Evolutionary conservation across 1,140 invertebrate genomes (phyloP).

Genomic region (Nebria ingens): DNA sequence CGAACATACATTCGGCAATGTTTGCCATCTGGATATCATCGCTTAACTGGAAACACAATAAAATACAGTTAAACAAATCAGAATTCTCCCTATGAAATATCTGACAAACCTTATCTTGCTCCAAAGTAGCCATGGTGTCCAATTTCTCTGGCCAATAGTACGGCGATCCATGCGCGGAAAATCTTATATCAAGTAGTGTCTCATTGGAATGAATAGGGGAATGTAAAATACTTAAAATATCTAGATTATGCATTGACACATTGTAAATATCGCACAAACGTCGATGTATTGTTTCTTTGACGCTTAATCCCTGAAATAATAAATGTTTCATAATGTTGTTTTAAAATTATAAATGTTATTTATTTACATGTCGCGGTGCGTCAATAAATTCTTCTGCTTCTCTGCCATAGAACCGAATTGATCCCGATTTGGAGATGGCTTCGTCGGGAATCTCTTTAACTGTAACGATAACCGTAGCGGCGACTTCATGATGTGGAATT

Average conservation of each 20-base stretch:
- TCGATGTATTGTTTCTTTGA: conserved; percentile 58
- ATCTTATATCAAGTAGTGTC: conserved; percentile 67
- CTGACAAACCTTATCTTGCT: conserved; percentile 50
- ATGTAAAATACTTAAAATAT: conserved; percentile 80
- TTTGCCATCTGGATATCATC: conserved; percentile 65
- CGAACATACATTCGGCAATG: conserved; percentile 77
- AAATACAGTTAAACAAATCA: too few species aligned
- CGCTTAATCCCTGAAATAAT: conserved; percentile 47
- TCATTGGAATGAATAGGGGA: conserved; percentile 47
- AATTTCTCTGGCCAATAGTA: conserved; percentile 79
- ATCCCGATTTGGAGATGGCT: conserved; percentile 81
- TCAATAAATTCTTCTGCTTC: conserved; percentile 76
- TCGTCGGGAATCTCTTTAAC: conserved; percentile 79
- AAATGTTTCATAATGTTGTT: conserved; percentile 9
- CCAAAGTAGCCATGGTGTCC: conserved; percentile 57
- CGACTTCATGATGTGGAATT: conserved; percentile 50
- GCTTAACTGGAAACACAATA: conserved; percentile 44
- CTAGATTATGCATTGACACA: conserved; percentile 69
- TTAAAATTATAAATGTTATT: conserved; percentile 26
- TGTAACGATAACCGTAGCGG: conserved; percentile 70
- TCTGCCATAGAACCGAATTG: conserved; percentile 70
- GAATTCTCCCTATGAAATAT: too few species aligned
- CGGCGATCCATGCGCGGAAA: conserved; percentile 84
- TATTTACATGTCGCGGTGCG: conserved; percentile 16
- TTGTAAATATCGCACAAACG: conserved; percentile 64